Evolutionary conservation across 2,797 vertebrate genomes (phyloP), one percentile per base, ranked within the genome.

Genomic region (Parotocinclus haroldoi): DNA sequence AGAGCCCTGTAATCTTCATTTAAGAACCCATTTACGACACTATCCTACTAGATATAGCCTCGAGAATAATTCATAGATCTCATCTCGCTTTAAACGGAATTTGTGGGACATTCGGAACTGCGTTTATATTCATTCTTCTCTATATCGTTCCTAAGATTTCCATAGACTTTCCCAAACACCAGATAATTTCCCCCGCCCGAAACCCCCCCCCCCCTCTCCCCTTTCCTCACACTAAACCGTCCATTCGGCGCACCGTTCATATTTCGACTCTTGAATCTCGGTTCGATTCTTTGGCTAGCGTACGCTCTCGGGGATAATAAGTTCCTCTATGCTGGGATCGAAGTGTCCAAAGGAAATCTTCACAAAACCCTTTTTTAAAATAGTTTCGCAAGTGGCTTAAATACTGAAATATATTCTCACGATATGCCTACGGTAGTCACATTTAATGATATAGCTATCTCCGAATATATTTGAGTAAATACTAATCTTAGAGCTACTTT

Each of bases 221-320:
- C n/a, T n/a, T n/a, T n/a, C n/a, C n/a, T 42, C 8, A 42, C 3
- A 42, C 10, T 7, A 42, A 42, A 42, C 40, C 40, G 10, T 42
- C 10, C 40, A 13, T 66, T 58, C 66, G 63, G 48, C 52, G 44
- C 46, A 57, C 62, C 63, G 58, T 49, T 51, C 53, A 65, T 48
- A 71, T 56, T 63, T 44, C 19, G n/a, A n/a, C n/a, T 65, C 52
- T 54, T 66, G 11, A 68, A 75, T 74, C 63, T 62, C 60, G 58
- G 63, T 55, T 76, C 57, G 61, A 57, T 82, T 89, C 87, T 89
- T 87, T 89, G 90, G 89, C 86, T 87, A 81, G 68, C 74, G 81
- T 79, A 81, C 80, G 89, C 80, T 14, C 68, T 52, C 63, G 78
- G n/a, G 68, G 78, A 72, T 73, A 69, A 69, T 56, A 79, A 81